These are phyloP conservation scores for Cyphomyrmex costatus DNA, from an alignment of 1,140 invertebrate genomes.

Conservation along the genomic window DNA sequence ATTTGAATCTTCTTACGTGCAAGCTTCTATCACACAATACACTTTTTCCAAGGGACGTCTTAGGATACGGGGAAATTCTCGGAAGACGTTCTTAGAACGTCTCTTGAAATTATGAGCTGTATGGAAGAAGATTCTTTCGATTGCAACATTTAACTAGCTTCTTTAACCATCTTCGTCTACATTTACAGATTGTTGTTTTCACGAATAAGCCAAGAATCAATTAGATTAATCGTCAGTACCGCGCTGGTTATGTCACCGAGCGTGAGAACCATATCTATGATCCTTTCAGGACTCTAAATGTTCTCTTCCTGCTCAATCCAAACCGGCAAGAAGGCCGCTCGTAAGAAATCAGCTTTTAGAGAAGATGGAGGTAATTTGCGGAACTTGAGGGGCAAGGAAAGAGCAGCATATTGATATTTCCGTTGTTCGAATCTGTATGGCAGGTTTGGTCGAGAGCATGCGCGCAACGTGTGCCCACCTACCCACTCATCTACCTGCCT, in stretches of 20 bases:
- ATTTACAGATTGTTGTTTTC: neutral
- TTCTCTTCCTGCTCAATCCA: conserved; percentile 10
- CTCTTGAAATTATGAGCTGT: no score
- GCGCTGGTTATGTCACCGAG: conserved; percentile 43
- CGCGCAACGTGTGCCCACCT: conserved; percentile 63
- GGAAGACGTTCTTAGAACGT: no score
- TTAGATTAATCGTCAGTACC: neutral
- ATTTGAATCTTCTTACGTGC: neutral
- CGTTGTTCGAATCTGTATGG: conserved; percentile 48
- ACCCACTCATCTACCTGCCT: conserved; percentile 65
- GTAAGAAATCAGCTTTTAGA: conserved; percentile 19
- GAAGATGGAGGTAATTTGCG: neutral
- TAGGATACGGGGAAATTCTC: no score
- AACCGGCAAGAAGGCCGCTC: neutral
- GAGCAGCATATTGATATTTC: conserved; percentile 53
- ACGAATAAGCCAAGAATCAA: neutral
- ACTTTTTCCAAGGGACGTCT: no score
- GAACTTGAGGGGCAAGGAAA: conserved; percentile 29
- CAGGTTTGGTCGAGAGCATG: conserved; percentile 51
- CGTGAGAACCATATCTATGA: conserved; percentile 49
- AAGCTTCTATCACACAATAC: no score
- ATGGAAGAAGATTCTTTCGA: no score
- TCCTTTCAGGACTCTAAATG: conserved; percentile 20
- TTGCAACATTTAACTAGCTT: neutral
- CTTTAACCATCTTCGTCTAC: neutral